Percentiles rank a stretch among this genome's conserved stretches.
phyloP scores from a whole-genome alignment of 2,797 vertebrate genomes.

The Danio albolineatus region DNA sequence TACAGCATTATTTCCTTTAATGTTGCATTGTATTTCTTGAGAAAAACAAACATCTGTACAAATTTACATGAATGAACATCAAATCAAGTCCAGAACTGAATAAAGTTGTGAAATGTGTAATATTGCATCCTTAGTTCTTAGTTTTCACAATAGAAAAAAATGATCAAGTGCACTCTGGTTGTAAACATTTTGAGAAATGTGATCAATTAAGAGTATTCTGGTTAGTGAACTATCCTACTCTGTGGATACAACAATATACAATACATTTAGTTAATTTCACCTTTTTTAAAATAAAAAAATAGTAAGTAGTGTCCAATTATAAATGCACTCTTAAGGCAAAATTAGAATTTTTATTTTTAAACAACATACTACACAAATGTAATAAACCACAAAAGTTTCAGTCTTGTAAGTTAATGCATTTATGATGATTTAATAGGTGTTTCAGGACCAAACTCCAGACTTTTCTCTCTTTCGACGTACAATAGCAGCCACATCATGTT shows the following conservation, averaged over 20 bases:
- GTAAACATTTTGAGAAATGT: too few species aligned
- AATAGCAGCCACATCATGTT: conserved; percentile 86
- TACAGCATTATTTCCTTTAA: too few species aligned
- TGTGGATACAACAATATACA: background rate
- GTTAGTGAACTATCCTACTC: background rate
- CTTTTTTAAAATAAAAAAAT: too few species aligned
- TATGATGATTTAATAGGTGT: background rate
- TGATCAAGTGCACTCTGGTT: background rate
- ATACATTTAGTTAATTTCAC: too few species aligned
- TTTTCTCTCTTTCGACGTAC: conserved; percentile 85
- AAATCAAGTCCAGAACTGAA: too few species aligned
- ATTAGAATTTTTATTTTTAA: too few species aligned
- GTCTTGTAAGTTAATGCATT: background rate
- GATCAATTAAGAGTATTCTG: background rate
- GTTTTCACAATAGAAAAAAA: background rate
- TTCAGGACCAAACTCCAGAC: conserved; percentile 72
- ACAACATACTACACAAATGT: background rate
- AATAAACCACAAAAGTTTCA: background rate
- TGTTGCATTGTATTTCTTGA: too few species aligned
- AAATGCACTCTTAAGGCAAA: background rate
- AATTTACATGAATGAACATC: too few species aligned
- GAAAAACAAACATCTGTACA: too few species aligned
- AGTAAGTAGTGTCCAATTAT: background rate
- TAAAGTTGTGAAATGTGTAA: too few species aligned
- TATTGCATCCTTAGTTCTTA: background rate